phyloP scores from a whole-genome alignment of 2,113 vertebrate species.

The crab-eating macaque (Macaca fascicularis) region T2T-MFA8v1.1 NC_088392.1:64498501-64499000 shows the following conservation, averaged over 20 bases:
- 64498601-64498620: background rate
- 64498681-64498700: background rate
- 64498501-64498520: background rate
- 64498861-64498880: background rate
- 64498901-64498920: background rate
- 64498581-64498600: background rate
- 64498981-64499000: conserved; percentile 13
- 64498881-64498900: background rate
- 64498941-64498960: background rate
- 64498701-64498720: background rate
- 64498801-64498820: background rate
- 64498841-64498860: background rate
- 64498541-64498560: no score
- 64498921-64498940: background rate
- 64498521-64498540: background rate
- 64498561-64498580: background rate
- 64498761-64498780: background rate
- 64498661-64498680: background rate
- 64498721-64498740: background rate
- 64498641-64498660: background rate
- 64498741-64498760: background rate
- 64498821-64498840: background rate
- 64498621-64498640: no score
- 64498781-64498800: background rate
- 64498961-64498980: background rate